Base-by-base conservation (phyloP, 2,888 invertebrate genomes). In the Nomada ruficornis region DNA sequence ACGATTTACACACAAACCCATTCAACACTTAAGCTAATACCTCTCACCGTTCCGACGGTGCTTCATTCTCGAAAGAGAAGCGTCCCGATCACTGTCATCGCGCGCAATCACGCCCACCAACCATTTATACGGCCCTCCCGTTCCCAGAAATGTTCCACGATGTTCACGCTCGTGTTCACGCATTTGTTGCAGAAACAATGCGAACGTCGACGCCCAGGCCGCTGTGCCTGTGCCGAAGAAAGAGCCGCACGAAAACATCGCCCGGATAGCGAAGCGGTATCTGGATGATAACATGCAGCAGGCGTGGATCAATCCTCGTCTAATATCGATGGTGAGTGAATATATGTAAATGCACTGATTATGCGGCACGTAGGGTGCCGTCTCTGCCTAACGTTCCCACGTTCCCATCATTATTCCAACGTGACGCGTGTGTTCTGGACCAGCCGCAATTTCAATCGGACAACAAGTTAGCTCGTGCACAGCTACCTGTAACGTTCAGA, bases 241-340 rank as follows among this genome's bases (percentile, higher is more conserved):
- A 73, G 93, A 93, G 73, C 86, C 92, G 4, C 93, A 92, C 77
- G 93, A 94, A 89, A 94, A 94, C 91, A 94, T 94, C 89, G 94
- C 94, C 88, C 95, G 94, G 91, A 94, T 94, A 83, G 94, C 95
- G 44, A 95, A 94, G 88, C 94, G 94, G 90, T 94, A 94, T 88
- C 94, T 95, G 91, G 95, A 95, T 92, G 95, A 95, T 91, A 95
- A 95, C 91, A 94, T 95, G 94, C 95, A 95, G 93, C 95, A 95
- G 90, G 94, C 95, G 82, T 95, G 95, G 95, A 95, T 95, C 92
- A 95, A 95, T 94, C 95, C 95, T 69, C 94, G 95, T 87, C 93
- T 95, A 86, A 95, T 95, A 91, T 95, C 95, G 68, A 95, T 95
- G 95, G 95, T 95, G 93, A 94, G 94, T 93, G 83, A 84, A 85